phyloP scores from a whole-genome alignment of 2,113 vertebrate genomes.

The Zingel zingel region DNA sequence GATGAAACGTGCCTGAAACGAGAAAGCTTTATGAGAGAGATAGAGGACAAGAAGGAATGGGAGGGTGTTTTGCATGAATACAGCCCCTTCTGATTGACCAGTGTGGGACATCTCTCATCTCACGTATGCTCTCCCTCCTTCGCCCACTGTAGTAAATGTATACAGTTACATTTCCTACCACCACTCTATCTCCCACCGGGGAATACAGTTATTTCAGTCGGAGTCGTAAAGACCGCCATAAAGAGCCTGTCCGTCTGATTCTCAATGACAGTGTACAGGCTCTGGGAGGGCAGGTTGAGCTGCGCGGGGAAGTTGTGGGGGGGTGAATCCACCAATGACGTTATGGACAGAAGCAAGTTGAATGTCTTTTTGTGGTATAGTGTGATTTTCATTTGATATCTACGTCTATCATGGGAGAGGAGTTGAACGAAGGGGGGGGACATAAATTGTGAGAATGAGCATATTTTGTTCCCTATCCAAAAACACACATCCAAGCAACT shows the following conservation, averaged over 20 bases:
- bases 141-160: conserved; percentile 70
- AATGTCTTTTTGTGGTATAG: conserved; percentile 63
- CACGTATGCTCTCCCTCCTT: conserved; percentile 41
- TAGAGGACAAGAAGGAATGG: conserved; percentile 21
- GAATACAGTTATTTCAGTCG: conserved; percentile 79
- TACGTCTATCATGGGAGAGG: conserved; percentile 46
- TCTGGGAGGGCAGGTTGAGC: conserved; percentile 63
- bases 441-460: conserved; percentile 49
- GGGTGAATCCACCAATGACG: conserved; percentile 49
- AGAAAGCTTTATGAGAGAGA: conserved; percentile 39
- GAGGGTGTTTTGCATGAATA: conserved; percentile 37
- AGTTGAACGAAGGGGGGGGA: conserved; percentile 27
- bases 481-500: conserved; percentile 11
- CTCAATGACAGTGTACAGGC: conserved; percentile 69
- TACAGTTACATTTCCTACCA: conserved; percentile 72
- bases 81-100: conserved; percentile 62
- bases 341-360: conserved; percentile 62
- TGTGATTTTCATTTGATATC: conserved; percentile 70
- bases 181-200: conserved; percentile 72
- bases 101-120: conserved; percentile 59
- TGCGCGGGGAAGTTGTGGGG: conserved; percentile 45
- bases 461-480: conserved; percentile 4
- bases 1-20: conserved; percentile 45
- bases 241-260: conserved; percentile 78
- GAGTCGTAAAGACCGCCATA: conserved; percentile 77